A percentile compares a stretch with the other conserved stretches of the same genome.
phyloP scores from a whole-genome alignment of 92 coral and sea anemone genomes.

The Epizoanthus fatuus region DNA sequence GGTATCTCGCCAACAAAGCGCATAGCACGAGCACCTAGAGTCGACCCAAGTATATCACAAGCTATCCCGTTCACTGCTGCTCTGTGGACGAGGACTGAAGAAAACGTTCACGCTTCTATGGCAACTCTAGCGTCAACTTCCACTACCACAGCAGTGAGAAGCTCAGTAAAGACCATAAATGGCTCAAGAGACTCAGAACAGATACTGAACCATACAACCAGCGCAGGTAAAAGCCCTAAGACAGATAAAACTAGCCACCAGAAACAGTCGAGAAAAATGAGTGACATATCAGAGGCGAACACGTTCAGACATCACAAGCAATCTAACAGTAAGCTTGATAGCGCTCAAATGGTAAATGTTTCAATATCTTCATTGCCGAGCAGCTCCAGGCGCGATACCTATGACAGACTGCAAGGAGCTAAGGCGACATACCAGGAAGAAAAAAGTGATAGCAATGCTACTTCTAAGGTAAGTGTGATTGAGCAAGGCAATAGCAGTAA shows the following conservation, averaged over 20 bases:
- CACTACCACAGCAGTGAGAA: not conserved
- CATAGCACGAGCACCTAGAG: constrained; percentile 40
- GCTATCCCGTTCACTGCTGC: constrained; percentile 25
- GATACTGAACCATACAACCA: not conserved
- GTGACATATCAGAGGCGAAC: too few relatives aligned
- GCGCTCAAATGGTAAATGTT: too few relatives aligned
- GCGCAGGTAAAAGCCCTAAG: too few relatives aligned
- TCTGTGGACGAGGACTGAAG: not conserved
- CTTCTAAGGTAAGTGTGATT: too few relatives aligned
- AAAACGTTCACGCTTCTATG: not conserved
- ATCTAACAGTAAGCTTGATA: not conserved
- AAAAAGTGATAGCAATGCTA: too few relatives aligned
- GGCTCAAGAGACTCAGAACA: not conserved
- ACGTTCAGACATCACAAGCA: not conserved
- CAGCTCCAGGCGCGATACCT: too few relatives aligned
- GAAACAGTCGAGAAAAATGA: not conserved
- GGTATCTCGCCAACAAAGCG: constrained; percentile 17
- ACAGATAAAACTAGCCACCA: not conserved
- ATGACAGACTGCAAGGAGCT: too few relatives aligned
- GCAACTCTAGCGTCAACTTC: not conserved
- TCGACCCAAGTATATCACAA: constrained; percentile 24
- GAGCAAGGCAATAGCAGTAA: too few relatives aligned
- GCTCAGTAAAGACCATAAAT: not conserved
- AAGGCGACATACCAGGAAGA: too few relatives aligned
- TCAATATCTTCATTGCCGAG: too few relatives aligned